Base-by-base conservation (phyloP, 2,797 vertebrate species). In the Naso thynnoides region DNA sequence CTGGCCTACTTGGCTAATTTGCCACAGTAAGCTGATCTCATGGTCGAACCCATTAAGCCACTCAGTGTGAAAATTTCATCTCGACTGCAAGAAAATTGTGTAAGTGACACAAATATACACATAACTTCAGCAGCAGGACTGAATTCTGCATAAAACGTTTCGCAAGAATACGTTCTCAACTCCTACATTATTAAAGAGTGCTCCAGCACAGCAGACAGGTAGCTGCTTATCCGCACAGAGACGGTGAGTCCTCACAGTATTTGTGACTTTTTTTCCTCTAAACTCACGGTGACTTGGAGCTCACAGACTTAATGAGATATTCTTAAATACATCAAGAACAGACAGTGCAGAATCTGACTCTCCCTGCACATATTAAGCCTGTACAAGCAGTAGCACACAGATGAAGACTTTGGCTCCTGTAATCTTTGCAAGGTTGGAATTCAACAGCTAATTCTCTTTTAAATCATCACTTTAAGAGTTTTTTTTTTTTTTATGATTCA, bases 1-100 rank as follows among this genome's bases (percentile, higher is more conserved):
- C 15, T 57, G 65, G 24, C 71, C 62, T 77, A 33, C 60, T 78
- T 53, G 58, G 26, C 29, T 81, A 56, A 79, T 87, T 83, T 70
- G 41, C 59, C 57, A 72, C 49, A 8, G 54, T 45, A 53, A 58
- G 69, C 29, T 76, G 47, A 80, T 59, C 58, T 60, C 61, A 65
- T 53, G 29, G 58, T 59, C 3, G 15, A 64, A 72, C 60, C 26
- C 27, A 39, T 36, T 45, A 76, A 87, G 69, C 24, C 42, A 47
- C 29, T 52, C 21, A 23, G 27, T 56, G 19, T 16, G 47, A 71
- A 73, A 50, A 58, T n/a, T 2, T 67, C 41, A 62, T 52, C n/a
- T 44, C 16, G 21, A 31, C 41, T 47, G 68, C 31, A 23, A 45
- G 57, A 26, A 58, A 70, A 77, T 10, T 6, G 24, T 24, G 18